Evolutionary conservation across 2,113 vertebrate genomes (phyloP).

Genomic region (Mustela lutreola): DNA sequence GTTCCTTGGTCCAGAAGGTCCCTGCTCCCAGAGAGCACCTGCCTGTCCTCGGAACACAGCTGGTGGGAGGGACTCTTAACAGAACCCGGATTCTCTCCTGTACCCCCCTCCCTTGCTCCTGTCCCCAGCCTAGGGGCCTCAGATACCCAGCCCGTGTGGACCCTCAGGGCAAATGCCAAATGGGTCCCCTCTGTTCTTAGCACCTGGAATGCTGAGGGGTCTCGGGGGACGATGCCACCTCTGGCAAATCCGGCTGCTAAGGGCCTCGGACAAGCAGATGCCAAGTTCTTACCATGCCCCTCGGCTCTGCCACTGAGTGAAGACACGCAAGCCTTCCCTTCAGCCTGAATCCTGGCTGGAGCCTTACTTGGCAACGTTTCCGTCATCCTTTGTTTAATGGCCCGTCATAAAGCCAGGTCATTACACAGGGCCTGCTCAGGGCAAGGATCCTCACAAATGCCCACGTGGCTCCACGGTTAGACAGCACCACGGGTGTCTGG

Average conservation of each 20-base stretch:
- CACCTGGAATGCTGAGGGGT: neutral
- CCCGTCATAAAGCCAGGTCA: neutral
- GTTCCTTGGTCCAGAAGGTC: neutral
- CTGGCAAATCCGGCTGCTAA: neutral
- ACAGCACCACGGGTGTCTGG: fast-evolving
- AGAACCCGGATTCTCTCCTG: neutral
- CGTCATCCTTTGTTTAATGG: neutral
- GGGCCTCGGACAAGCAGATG: neutral
- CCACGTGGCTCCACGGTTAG: fast-evolving
- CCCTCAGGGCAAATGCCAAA: neutral
- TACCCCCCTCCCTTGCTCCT: neutral
- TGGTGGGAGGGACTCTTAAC: neutral
- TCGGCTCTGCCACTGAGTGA: neutral
- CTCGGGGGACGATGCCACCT: neutral
- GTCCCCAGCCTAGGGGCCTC: neutral
- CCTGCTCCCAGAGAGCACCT: neutral
- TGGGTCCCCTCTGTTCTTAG: neutral
- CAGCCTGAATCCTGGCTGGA: neutral
- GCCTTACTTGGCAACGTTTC: neutral
- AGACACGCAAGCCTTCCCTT: neutral
- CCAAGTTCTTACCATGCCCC: neutral
- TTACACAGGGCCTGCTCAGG: neutral
- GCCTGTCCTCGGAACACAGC: neutral
- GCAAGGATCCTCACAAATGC: neutral
- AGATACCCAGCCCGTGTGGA: neutral